Percentiles rank a stretch among this genome's conserved stretches.
phyloP scores from a whole-genome alignment of 2,113 vertebrate genomes.

The Mirounga angustirostris region DNA sequence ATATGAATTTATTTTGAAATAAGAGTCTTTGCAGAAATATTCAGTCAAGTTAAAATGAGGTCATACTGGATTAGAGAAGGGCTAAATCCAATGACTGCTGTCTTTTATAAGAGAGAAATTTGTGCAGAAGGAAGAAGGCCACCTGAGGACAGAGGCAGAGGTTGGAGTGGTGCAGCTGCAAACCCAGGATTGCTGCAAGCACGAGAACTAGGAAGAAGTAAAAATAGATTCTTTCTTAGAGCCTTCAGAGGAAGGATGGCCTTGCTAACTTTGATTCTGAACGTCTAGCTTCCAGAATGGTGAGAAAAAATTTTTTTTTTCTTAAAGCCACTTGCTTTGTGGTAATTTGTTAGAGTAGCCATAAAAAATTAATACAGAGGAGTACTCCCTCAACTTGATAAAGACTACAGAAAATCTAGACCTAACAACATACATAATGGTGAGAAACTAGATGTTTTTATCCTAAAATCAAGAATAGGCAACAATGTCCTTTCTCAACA shows the following conservation, averaged over 20 bases:
- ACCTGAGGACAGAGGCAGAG: neutral
- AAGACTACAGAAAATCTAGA: neutral
- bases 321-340: neutral
- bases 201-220: neutral
- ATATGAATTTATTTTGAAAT: neutral
- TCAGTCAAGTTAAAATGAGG: neutral
- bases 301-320: neutral
- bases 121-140: neutral
- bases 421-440: neutral
- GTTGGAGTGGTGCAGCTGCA: neutral
- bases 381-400: neutral
- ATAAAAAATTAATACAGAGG: neutral
- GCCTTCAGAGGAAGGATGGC: neutral
- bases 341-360: neutral
- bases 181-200: neutral
- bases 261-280: neutral
- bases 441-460: neutral
- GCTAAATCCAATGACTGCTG: neutral
- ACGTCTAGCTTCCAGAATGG: neutral
- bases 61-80: neutral
- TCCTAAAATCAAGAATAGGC: neutral
- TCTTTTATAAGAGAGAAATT: neutral
- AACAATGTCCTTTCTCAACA: neutral
- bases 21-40: neutral
- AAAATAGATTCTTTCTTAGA: neutral